phyloP scores from a whole-genome alignment of 2,113 vertebrate species.

The Laticauda laticaudata region DNA sequence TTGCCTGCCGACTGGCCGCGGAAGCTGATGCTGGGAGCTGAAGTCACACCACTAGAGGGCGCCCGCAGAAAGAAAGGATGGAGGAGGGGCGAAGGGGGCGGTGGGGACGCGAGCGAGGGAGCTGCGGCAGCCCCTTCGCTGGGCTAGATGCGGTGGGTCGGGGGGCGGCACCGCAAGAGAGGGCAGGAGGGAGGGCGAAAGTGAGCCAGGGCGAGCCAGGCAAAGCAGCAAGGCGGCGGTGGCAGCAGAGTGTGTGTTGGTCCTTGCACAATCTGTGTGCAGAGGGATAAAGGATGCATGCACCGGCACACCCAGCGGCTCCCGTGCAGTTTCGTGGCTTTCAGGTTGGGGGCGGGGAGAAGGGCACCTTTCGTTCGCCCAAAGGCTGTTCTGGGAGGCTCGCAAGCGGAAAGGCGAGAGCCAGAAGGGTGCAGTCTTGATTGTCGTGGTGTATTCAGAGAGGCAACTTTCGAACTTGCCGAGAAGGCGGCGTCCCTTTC shows the following conservation, averaged over 20 bases:
- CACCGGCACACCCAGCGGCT: not conserved
- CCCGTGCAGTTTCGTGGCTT: not conserved
- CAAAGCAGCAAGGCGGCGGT: too few species aligned
- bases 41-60: slow-evolving; percentile 17
- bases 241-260: not conserved
- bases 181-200: too few species aligned
- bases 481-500: not conserved
- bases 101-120: not conserved
- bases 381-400: not conserved
- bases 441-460: not conserved
- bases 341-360: not conserved
- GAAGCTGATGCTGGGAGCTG: not conserved
- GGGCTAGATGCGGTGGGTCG: not conserved
- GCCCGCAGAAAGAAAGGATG: not conserved
- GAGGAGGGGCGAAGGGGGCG: not conserved
- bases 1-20: not conserved
- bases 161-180: not conserved
- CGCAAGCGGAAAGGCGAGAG: not conserved
- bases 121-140: not conserved
- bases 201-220: too few species aligned
- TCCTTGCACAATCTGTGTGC: not conserved
- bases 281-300: not conserved
- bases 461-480: not conserved
- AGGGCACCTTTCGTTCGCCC: not conserved
- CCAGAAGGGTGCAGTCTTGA: not conserved